Conservation (phyloP, 2,888 invertebrate species). For the Malthinus seriepunctatus region DNA sequence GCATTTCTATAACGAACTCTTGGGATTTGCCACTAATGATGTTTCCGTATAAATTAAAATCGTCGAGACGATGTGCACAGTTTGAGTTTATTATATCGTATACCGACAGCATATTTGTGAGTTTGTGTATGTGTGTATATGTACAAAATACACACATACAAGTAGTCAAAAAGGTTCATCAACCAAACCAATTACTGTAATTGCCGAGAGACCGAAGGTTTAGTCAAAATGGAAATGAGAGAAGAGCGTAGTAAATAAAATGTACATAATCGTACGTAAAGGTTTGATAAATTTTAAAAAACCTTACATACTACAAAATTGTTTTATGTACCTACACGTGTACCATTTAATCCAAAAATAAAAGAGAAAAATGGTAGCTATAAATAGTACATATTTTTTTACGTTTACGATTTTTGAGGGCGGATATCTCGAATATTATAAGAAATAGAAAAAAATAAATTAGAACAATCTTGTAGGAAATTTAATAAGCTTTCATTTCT, state of each 20-base stretch:
- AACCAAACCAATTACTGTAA: constrained; percentile 25
- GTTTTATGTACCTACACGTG: constrained; percentile 19
- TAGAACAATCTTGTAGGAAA: too few relatives aligned
- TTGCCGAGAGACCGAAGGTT: constrained; percentile 13
- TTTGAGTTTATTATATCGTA: constrained; percentile 11
- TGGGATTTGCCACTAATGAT: constrained; percentile 17
- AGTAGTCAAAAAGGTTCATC: constrained; percentile 19
- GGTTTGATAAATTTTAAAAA: constrained; percentile 4
- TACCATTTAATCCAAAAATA: too few relatives aligned
- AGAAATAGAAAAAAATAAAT: too few relatives aligned
- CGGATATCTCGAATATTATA: too few relatives aligned
- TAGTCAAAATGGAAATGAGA: constrained; percentile 16
- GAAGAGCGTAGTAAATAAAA: constrained; percentile 14
- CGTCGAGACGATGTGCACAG: constrained; percentile 7
- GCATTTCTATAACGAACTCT: constrained; percentile 20
- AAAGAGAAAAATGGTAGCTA: too few relatives aligned
- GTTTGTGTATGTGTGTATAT: not conserved
- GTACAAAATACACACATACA: not conserved
- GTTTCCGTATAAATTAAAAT: constrained; percentile 21
- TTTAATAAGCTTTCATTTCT: too few relatives aligned
- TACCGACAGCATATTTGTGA: too few relatives aligned
- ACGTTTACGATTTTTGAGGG: too few relatives aligned
- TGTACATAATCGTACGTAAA: constrained; percentile 13
- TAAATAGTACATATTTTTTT: too few relatives aligned
- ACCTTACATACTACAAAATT: constrained; percentile 12